Conservation (phyloP, 2,113 vertebrate species). For the Psilopsiagon aurifrons region DNA sequence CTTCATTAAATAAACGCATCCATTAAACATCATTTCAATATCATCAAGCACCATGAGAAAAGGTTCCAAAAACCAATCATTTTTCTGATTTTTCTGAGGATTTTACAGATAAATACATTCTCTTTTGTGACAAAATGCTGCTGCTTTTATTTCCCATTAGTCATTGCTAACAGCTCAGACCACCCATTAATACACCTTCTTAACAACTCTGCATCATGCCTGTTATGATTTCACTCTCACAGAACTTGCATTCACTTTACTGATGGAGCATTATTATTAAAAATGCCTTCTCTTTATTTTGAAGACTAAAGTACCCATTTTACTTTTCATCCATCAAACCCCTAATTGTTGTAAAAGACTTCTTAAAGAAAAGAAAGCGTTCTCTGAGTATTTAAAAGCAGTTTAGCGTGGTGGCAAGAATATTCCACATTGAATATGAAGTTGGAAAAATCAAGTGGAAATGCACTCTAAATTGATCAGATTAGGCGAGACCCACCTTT, state of each 20-base stretch:
- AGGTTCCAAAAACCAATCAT: background rate
- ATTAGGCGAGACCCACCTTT: background rate
- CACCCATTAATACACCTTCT: background rate
- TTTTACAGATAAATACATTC: background rate
- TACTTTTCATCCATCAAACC: background rate
- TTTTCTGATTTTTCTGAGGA: background rate
- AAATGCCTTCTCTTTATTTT: constrained; percentile 29
- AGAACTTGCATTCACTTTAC: constrained; percentile 5
- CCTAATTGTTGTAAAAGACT: background rate
- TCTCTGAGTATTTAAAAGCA: constrained; percentile 18
- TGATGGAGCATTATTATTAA: constrained; percentile 30
- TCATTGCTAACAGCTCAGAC: background rate
- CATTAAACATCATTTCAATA: background rate
- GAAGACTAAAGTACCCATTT: constrained; percentile 30
- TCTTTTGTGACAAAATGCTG: background rate
- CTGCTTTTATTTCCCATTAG: constrained; percentile 12
- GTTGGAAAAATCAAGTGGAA: background rate
- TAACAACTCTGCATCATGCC: background rate
- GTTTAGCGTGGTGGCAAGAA: background rate
- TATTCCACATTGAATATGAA: background rate
- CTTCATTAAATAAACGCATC: background rate
- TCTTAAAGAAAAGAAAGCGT: background rate
- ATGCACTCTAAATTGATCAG: background rate
- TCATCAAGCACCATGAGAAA: background rate
- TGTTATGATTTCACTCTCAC: background rate